phyloP scores from a whole-genome alignment of 1,140 invertebrate species.

The Stratiolaelaps scimitus region DNA sequence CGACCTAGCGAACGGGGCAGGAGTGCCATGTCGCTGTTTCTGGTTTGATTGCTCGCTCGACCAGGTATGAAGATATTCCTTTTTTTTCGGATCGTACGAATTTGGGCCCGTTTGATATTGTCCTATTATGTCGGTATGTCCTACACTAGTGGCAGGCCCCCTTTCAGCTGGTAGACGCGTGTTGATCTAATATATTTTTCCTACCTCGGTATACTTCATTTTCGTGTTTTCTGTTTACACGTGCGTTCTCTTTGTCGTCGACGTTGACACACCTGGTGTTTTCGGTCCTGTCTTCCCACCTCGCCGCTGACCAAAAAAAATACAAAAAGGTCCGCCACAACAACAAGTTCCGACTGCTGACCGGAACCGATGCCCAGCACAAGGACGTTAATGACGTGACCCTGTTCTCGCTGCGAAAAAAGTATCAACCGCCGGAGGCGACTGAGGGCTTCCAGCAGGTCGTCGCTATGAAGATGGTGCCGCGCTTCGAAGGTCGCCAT shows the following conservation, averaged over 20 bases:
- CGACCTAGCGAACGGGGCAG: not conserved
- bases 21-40: not conserved
- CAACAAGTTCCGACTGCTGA: constrained; percentile 20
- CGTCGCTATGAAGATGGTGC: constrained; percentile 10
- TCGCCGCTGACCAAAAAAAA: too few species aligned
- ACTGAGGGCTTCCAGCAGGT: not conserved
- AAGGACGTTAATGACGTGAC: not conserved
- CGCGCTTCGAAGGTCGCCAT: not conserved
- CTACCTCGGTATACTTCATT: too few species aligned
- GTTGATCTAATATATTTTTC: too few species aligned
- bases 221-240: too few species aligned
- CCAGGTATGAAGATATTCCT: not conserved
- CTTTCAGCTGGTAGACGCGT: too few species aligned
- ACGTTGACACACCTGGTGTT: too few species aligned
- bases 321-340: constrained; percentile 4
- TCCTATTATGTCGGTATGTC: too few species aligned
- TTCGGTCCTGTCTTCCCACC: too few species aligned
- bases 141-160: too few species aligned
- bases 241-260: too few species aligned
- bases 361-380: constrained; percentile 7
- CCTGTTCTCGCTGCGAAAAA: not conserved
- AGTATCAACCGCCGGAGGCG: not conserved
- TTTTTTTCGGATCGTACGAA: too few species aligned
- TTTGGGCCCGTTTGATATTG: too few species aligned
- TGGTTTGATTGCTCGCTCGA: constrained; percentile 12